Evolutionary conservation across 1,140 invertebrate genomes (phyloP), one percentile per base, ranked within the genome.

Genomic region (Uloborus diversus): DNA sequence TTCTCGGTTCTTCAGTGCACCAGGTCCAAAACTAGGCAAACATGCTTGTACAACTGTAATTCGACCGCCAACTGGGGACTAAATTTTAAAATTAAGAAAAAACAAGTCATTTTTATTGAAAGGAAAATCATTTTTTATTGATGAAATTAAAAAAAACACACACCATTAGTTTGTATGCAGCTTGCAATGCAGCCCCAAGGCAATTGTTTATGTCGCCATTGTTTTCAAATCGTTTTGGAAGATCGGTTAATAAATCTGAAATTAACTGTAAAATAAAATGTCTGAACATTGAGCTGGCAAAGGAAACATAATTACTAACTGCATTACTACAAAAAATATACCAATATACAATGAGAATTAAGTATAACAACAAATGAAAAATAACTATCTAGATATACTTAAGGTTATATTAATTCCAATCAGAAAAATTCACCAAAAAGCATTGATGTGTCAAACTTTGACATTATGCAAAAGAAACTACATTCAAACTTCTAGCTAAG

Each of bases 41-140:
- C 93, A 93, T 14, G 93, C 92, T 88, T 97, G 95, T 87, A 99
- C 94, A 3, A 99, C 94, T 20, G 96, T 96, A 1, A 99, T 90
- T 56, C 98, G 89, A 57, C 98, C 98, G 79, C 98, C 98, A 23
- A 94, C 95, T n/a, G 94, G 89, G 81, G 91, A 90, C 93, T 95
- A 84, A 65, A 90, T 88, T 62, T 1, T 32, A 28, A 5, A 20
- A 2, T 3, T 56, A 2, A 42, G 25, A 3, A 56, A n/a, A 3
- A 20, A 56, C 51, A 56, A 56, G 7, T 56, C 23, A 20, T 0
- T 17, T 4, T 56, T 13, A 11, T 56, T 11, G 9, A 3, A 27
- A 20, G 1, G 28, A 20, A 27, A 25, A 1, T 33, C n/a, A 27
- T 1, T 49, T 4, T 13, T 13, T 42, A 42, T 42, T 13, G 37